phyloP scores from a whole-genome alignment of 2,888 invertebrate genomes.

The Ophion ventricosus region DNA sequence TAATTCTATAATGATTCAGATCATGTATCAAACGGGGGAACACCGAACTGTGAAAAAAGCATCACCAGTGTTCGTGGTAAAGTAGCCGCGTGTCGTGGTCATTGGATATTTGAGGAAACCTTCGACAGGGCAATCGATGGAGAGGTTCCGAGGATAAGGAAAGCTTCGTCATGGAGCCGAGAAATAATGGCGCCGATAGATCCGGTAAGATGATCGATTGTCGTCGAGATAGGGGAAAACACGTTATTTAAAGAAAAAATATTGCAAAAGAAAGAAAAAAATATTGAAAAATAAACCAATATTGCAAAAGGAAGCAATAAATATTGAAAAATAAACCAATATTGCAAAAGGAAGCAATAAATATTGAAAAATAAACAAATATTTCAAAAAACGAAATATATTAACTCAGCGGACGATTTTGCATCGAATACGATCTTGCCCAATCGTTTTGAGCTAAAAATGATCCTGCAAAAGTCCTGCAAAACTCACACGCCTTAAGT shows the following conservation, averaged over 20 bases:
- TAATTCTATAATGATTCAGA: not conserved
- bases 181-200: conserved; percentile 74
- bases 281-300: not conserved
- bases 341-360: not conserved
- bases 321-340: not conserved
- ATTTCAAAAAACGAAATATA: not conserved
- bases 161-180: conserved; percentile 71
- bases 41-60: conserved; percentile 51
- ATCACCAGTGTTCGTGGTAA: conserved; percentile 60
- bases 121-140: conserved; percentile 84
- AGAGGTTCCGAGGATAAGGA: conserved; percentile 39
- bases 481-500: no score
- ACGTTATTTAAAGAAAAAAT: not conserved
- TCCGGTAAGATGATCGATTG: conserved; percentile 70
- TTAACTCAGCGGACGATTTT: not conserved
- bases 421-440: not conserved
- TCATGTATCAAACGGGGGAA: not conserved
- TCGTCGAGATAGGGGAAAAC: not conserved
- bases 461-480: not conserved
- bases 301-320: not conserved
- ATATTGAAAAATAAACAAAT: not conserved
- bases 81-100: conserved; percentile 50
- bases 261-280: not conserved
- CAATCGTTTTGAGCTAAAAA: not conserved
- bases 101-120: conserved; percentile 86